Evolutionary conservation across 2,797 vertebrate species (phyloP), one percentile per base, ranked within the genome.

Genomic region (Leucoraja ocellata): DNA sequence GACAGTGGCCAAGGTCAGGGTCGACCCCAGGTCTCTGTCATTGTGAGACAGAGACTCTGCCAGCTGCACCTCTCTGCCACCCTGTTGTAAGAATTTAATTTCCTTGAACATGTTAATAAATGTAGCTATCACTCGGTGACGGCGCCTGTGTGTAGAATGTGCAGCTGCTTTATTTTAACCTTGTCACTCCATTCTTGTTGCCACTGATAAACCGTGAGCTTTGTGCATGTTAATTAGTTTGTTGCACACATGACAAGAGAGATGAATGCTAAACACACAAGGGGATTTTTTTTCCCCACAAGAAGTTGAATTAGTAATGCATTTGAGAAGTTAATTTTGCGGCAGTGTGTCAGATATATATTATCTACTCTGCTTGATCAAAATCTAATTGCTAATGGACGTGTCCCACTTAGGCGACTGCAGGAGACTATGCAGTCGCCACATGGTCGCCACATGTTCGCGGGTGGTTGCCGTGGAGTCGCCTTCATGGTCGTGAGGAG

Each of bases 161-260:
- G 61, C 14, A n/a, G 84, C 61, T 65, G 84, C 61, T 88, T 88
- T 88, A 88, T 88, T 88, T 68, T 88, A 88, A 65, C 63, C n/a
- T 88, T 88, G 84, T 32, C 61, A 21, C n/a, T 88, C 63, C 7
- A 6, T 36, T 65, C n/a, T 88, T 68, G n/a, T 36, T 88, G 16
- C 61, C 84, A 68, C 1, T 88, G 84, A 74, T 91, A 54, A 73
- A 54, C 90, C 74, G 16, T 46, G 90, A 73, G 68, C 90, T 39
- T 74, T 91, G 90, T 91, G 68, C 5, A 4, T 28, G 10, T 11
- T 91, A 73, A 91, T 91, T 91, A 36, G 21, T 21, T 71, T 46
- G 90, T 91, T 91, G 36, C 32, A 28, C 46, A 46, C 90, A 91
- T 91, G 90, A 74, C 90, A 91, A 28, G 68, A 46, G 36, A 46